Evolutionary conservation across 1,140 invertebrate genomes (phyloP).

Genomic region (Berghia stephanieae): DNA sequence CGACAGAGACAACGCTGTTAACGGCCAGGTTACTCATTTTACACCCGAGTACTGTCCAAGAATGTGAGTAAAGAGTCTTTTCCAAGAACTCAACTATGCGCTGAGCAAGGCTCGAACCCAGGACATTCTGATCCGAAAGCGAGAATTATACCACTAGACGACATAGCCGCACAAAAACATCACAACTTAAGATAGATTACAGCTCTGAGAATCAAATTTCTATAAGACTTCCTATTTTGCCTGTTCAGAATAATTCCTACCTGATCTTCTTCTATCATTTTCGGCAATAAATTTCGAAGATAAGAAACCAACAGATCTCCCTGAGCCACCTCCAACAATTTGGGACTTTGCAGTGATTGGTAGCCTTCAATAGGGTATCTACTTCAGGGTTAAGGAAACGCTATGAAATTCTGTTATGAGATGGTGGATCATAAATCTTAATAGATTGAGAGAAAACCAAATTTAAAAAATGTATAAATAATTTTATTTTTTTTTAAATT

Average conservation of each 20-base stretch:
- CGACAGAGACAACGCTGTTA: too few relatives aligned
- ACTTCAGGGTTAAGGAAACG: constrained; percentile 39
- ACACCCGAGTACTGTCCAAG: too few relatives aligned
- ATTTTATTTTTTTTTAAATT: not conserved
- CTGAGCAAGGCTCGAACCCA: too few relatives aligned
- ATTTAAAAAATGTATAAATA: not conserved
- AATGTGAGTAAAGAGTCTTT: too few relatives aligned
- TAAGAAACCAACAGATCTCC: constrained; percentile 72
- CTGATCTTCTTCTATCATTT: constrained; percentile 62
- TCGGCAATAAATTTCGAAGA: constrained; percentile 70
- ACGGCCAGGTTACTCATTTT: too few relatives aligned
- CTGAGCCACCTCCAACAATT: constrained; percentile 69
- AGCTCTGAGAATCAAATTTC: too few relatives aligned
- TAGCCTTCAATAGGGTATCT: constrained; percentile 78
- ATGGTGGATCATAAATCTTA: not conserved
- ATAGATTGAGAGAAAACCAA: not conserved
- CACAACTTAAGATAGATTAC: too few relatives aligned
- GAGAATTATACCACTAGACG: too few relatives aligned
- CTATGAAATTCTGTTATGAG: not conserved
- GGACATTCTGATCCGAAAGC: too few relatives aligned
- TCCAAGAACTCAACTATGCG: too few relatives aligned
- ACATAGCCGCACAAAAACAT: too few relatives aligned
- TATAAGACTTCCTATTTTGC: too few relatives aligned
- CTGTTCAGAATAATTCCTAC: constrained; percentile 39
- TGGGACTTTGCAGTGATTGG: constrained; percentile 75